Evolutionary conservation across 2,888 invertebrate species (phyloP).

Genomic region (Dicranocentrus wangi): DNA sequence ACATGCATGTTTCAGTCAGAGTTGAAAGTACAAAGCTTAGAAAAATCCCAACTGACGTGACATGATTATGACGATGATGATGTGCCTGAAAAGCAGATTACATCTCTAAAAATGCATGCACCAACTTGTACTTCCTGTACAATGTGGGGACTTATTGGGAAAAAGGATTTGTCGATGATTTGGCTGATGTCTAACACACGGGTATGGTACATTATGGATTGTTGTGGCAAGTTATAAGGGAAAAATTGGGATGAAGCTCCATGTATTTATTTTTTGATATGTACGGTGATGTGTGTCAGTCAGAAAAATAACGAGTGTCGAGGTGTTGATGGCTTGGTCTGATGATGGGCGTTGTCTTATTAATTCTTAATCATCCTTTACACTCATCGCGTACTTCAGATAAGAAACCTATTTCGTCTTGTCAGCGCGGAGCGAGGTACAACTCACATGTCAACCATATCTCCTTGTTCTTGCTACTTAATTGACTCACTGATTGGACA

Average conservation of each 20-base stretch:
- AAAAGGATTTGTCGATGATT: conserved; percentile 6
- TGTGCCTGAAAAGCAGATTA: conserved; percentile 11
- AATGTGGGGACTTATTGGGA: background rate
- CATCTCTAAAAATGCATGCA: background rate
- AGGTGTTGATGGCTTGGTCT: conserved; percentile 52
- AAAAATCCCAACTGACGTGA: conserved; percentile 19
- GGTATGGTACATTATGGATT: too few species aligned
- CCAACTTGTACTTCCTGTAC: background rate
- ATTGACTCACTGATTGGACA: conserved; percentile 26
- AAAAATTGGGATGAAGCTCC: background rate
- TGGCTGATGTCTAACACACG: too few species aligned
- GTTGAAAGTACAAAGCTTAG: background rate
- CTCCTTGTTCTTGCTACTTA: conserved; percentile 8
- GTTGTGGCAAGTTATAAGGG: too few species aligned
- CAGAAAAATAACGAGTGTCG: conserved; percentile 40
- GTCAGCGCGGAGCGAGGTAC: background rate
- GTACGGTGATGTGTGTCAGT: conserved; percentile 39
- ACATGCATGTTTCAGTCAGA: background rate
- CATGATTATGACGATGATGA: conserved; percentile 5
- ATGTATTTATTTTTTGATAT: background rate
- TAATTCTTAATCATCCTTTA: conserved; percentile 64
- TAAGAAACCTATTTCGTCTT: conserved; percentile 7
- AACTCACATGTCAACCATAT: conserved; percentile 8
- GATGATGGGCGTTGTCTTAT: conserved; percentile 66
- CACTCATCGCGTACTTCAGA: background rate